Conservation (phyloP, 1,140 invertebrate species). For the Ctenoplectra terminalis region DNA sequence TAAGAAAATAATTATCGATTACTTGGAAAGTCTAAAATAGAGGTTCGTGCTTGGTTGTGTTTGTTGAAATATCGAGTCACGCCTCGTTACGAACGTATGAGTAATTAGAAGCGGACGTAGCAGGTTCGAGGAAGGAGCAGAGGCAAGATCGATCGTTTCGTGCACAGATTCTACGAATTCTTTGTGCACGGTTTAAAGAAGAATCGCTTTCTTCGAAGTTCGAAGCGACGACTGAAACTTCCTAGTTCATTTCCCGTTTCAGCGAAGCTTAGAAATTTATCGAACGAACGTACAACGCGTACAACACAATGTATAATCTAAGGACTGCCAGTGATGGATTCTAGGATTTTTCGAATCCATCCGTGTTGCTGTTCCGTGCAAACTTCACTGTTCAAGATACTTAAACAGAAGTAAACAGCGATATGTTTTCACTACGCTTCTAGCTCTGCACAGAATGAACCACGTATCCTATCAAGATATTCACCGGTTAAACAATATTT, state of each 20-base stretch:
- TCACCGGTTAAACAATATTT: no score
- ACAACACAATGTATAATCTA: no score
- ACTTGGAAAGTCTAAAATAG: no score
- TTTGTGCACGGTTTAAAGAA: constrained; percentile 18
- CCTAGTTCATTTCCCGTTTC: constrained; percentile 21
- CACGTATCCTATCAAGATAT: no score
- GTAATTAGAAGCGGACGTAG: constrained; percentile 20
- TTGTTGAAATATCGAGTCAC: no score
- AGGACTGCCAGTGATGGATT: not conserved
- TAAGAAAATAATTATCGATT: no score
- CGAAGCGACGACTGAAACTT: constrained; percentile 25
- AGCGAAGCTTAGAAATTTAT: not conserved
- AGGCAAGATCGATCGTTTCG: constrained; percentile 26
- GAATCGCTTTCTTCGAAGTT: constrained; percentile 19
- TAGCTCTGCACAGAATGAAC: no score
- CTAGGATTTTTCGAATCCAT: not conserved
- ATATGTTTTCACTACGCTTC: no score
- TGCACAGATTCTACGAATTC: constrained; percentile 29
- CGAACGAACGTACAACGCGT: not conserved
- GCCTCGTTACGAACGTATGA: not conserved
- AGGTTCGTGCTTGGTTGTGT: no score
- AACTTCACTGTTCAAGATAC: no score
- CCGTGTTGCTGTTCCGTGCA: not conserved
- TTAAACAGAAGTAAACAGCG: no score
- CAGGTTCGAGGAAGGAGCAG: not conserved